Evolutionary conservation across 2,113 vertebrate species (phyloP), one percentile per base, ranked within the genome.

Genomic region (Oxygymnocypris stewartii): DNA sequence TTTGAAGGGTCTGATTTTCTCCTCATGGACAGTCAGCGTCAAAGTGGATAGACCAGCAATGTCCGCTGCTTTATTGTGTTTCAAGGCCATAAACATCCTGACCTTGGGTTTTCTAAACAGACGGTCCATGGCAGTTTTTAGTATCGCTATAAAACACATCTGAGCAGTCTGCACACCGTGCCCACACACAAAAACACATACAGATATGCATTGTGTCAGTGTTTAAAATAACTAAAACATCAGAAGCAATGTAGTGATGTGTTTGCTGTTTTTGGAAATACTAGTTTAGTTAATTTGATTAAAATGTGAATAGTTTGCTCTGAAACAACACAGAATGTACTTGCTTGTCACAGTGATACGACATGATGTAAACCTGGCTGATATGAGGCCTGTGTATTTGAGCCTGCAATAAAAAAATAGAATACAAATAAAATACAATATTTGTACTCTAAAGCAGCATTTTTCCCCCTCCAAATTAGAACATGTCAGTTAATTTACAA

Each of bases 121-220:
- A 94, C 93, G 93, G 93, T 94, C 92, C 92, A 92, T 94, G 91
- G 92, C 93, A 89, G 91, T 91, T 94, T 95, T 95, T 94, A 95
- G 90, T 92, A 90, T 92, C 77, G 89, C 91, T 88, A 95, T 95
- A 95, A 95, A 95, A 90, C 91, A 95, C 93, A 93, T 94, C 93
- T 90, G 89, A 87, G 92, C 87, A 80, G 73, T 79, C 81, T 54
- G 25, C 77, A 78, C 49, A 80, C 78, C 20, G 59, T 82, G 61
- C 59, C 44, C 59, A 78, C 75, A 59, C 47, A 84, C 73, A 87
- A 59, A 69, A 44, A 80, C 63, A 73, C 23, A 83, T 5, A 61
- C 67, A 40, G 3, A 74, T 11, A 78, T 31, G 65, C 28, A 82
- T 67, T 67, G 61, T 67, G 61, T 31, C 59, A 82, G 47, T 54